Evolutionary conservation across 92 coral and sea anemone species (phyloP), one percentile per base, ranked within the genome.

Genomic region (Bergia sp.): DNA sequence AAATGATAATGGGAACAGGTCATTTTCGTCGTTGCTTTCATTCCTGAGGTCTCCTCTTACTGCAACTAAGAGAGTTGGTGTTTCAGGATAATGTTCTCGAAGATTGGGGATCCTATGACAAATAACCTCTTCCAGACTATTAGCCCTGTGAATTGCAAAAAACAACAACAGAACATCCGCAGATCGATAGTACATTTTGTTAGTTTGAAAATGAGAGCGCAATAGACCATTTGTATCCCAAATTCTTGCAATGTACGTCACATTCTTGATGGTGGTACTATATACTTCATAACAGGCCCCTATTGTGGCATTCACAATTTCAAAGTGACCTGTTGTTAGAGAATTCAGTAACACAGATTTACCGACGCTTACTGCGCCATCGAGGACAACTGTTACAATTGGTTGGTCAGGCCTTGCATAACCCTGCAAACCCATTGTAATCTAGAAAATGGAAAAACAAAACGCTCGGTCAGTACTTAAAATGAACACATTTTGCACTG

Each of bases 41-140:
- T 76, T 43, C 58, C 80, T 80, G 40, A 65, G 78, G 37, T 88
- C 86, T 47, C 61, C 79, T 43, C 37, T 80, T 7, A 18, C 3
- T 44, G 78, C 90, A 79, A 79, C 90, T 36, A 88, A 50, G 7
- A 88, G 86, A 12, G 80, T 43, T 66, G 90, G 90, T 87, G 13
- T 55, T 29, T 41, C 20, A n/a, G 82, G 50, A 36, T 1, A 76
- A 41, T 8, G 10, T 2, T 1, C 1, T 43, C 29, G 82, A 76
- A 86, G 7, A 53, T 29, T 1, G 7, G 90, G 85, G 74, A 87
- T 77, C 3, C 57, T 58, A 6, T 39, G 12, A 61, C 10, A 29
- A 38, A 77, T 4, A 29, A 71, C 57, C 6, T 37, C 13, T 9
- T 57, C 9, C 11, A 87, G 85, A 45, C 73, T 36, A 15, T 1